Base-by-base conservation (phyloP, 2,888 invertebrate species). In the Pantelozetes paolii region DNA sequence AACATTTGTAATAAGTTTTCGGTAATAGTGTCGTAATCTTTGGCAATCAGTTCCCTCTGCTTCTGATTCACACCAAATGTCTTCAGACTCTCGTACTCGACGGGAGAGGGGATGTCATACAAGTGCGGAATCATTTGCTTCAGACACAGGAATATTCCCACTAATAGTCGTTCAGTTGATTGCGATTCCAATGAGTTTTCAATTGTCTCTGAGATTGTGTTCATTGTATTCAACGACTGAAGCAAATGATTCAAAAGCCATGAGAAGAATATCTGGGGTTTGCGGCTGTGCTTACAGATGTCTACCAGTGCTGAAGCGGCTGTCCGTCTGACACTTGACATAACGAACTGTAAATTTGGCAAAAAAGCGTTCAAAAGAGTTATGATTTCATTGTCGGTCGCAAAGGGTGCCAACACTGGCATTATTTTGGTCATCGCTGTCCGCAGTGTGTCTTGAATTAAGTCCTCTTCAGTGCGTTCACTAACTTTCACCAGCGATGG, bases 231-330 rank as follows among this genome's bases (percentile, higher is more conserved):
- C 23, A 59, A 71, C 30, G 32, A 42, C n/a, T 73, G 28, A 71
- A 76, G 54, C 28, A 75, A 76, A 70, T 57, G 40, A 72, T 70
- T 71, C 28, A 90, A 84, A n/a, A 90, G 85, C 80, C 89, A 86
- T 1, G 86, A 85, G 76, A 88, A 82, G 82, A 90, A 90, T 77
- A 87, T 83, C 75, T 83, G 82, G 2, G 88, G 87, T 81, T 91
- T 91, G 72, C 90, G 86, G 76, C 89, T 89, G 83, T 92, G 87
- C 76, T 89, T 86, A 82, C 93, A 92, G 73, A 94, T 86, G 75
- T 88, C 87, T 50, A 92, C 87, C 74, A 94, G 88, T 82, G 91
- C 91, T 71, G 86, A 87, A 0, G 93, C 89, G 40, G 92, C 89
- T 30, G 91, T 89, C 77, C 97, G 87, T 75, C 94, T 85, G 76